These are phyloP conservation scores for Aradophagus sp. DNA, from an alignment of 1,140 invertebrate genomes.

Conservation along the genomic window DNA sequence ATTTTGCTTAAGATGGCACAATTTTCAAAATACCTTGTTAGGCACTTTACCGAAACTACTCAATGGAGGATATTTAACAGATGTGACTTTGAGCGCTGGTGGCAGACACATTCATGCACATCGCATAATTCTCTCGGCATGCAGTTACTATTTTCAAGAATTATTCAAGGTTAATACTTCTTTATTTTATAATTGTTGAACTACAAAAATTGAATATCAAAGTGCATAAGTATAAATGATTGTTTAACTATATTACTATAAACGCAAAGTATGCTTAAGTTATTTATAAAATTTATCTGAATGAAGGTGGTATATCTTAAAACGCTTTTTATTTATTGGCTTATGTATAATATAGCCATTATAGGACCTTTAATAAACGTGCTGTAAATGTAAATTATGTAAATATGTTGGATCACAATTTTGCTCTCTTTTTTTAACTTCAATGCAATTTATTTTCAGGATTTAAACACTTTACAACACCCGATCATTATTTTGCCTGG, in stretches of 20 bases:
- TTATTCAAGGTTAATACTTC: constrained; percentile 82
- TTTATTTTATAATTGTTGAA: constrained; percentile 16
- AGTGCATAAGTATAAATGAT: too few species aligned
- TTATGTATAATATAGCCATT: too few species aligned
- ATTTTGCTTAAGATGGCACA: constrained; percentile 86
- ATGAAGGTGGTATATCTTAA: too few species aligned
- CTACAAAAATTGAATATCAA: constrained; percentile 11
- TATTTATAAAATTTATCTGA: too few species aligned
- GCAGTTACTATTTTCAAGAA: constrained; percentile 93
- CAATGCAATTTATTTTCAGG: too few species aligned
- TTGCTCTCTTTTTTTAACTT: too few species aligned
- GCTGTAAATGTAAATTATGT: too few species aligned
- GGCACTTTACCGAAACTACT: constrained; percentile 88
- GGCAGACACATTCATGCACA: constrained; percentile 88
- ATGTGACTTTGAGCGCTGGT: constrained; percentile 91
- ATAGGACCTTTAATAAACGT: too few species aligned
- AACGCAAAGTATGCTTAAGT: too few species aligned
- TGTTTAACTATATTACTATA: too few species aligned
- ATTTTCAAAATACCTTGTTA: constrained; percentile 86
- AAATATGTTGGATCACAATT: too few species aligned
- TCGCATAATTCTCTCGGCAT: constrained; percentile 90
- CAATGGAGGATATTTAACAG: constrained; percentile 88
- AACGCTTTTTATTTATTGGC: too few species aligned
- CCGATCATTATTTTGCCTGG: constrained; percentile 89
- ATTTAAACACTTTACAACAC: constrained; percentile 82